A percentile compares a stretch with the other conserved stretches of the same genome.
Conservation (phyloP, 2,113 vertebrate species). For the Larimichthys polyactis region DNA sequence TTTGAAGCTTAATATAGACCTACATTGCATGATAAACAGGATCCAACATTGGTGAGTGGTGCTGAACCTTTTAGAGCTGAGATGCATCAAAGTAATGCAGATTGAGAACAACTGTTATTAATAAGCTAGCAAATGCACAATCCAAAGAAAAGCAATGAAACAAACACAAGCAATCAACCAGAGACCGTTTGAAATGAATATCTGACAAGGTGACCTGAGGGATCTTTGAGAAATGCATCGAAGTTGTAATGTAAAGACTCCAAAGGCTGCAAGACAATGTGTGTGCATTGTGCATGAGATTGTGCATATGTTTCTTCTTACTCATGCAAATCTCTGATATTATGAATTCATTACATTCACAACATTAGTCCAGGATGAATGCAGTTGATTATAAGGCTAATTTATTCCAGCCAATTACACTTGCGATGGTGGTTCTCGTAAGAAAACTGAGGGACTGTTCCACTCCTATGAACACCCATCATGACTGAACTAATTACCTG, state of each 20-base stretch:
- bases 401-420: conserved; percentile 39
- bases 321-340: not conserved
- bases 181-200: too few relatives aligned
- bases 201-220: not conserved
- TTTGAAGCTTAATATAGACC: too few relatives aligned
- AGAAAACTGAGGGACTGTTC: conserved; percentile 9
- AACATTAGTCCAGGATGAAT: conserved; percentile 8
- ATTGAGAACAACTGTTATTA: too few relatives aligned
- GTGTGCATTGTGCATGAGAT: not conserved
- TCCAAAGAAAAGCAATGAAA: too few relatives aligned
- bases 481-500: conserved; percentile 44
- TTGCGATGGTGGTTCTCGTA: not conserved
- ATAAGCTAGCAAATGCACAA: too few relatives aligned
- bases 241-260: not conserved
- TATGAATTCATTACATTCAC: not conserved
- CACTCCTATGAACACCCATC: conserved; percentile 10
- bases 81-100: too few relatives aligned
- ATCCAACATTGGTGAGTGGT: too few relatives aligned
- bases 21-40: not conserved
- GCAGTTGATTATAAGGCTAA: conserved; percentile 18
- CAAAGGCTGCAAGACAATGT: not conserved
- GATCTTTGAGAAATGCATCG: not conserved
- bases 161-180: not conserved
- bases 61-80: too few relatives aligned
- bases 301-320: not conserved